These are phyloP conservation scores for Chrysotoxum bicinctum DNA, from an alignment of 2,888 invertebrate genomes.

Conservation along the genomic window DNA sequence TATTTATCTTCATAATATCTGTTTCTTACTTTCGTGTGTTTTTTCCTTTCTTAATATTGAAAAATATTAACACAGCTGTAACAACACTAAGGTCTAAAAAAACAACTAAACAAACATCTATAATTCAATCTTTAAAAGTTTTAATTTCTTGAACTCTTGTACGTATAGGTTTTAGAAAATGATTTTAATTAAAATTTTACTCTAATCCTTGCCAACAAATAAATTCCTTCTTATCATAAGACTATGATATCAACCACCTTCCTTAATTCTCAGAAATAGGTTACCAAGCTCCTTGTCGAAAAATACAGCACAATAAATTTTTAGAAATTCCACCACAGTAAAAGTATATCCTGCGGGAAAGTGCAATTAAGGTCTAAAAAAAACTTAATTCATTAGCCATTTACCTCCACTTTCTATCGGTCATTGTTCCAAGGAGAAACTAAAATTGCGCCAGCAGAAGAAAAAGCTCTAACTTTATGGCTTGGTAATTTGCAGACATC, in stretches of 20 bases:
- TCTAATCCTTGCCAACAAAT: not conserved
- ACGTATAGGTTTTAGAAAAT: no score
- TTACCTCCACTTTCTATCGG: slow-evolving; percentile 37
- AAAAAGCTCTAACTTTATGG: slow-evolving; percentile 27
- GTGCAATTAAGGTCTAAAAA: slow-evolving; percentile 23
- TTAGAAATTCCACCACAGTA: not conserved
- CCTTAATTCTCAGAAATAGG: not conserved
- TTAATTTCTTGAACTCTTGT: no score
- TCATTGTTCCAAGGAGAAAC: slow-evolving; percentile 31
- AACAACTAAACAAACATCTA: no score
- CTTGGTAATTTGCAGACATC: slow-evolving; percentile 31
- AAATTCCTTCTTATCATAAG: not conserved
- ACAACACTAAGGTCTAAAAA: no score
- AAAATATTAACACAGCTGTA: no score
- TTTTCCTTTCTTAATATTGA: no score
- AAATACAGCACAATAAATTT: slow-evolving; percentile 6
- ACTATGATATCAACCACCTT: not conserved
- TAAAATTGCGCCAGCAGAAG: slow-evolving; percentile 23
- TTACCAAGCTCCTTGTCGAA: not conserved
- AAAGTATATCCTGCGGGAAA: slow-evolving; percentile 3
- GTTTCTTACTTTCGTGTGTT: no score
- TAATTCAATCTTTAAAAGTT: no score
- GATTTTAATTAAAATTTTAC: no score
- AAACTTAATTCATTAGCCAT: not conserved
- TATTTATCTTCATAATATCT: no score